Base-by-base conservation (phyloP, 2,797 vertebrate species). In the Tapera naevia region DNA sequence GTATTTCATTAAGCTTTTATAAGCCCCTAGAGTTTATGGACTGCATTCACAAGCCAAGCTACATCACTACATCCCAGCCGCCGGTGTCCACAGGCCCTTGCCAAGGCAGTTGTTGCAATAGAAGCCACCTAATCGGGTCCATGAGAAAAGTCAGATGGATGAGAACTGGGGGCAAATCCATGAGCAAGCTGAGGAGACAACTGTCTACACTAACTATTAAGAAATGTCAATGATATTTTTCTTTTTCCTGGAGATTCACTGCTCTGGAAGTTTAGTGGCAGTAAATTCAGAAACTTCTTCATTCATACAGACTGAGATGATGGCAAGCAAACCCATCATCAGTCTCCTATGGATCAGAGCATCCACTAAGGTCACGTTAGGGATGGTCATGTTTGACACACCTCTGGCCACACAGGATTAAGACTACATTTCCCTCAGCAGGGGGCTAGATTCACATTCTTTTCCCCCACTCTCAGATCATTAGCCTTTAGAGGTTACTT, bases 401-500 rank as follows among this genome's bases (percentile, higher is more conserved):
- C 7, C 25, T 30, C n/a, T 30, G 13, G 43, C 23, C 18, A 9
- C 9, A 39, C 7, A 78, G 35, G 24, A 81, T 56, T 28, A 80
- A 58, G 28, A 45, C 39, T 23, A 32, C 4, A 10, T 15, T 84
- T 89, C 24, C 22, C 30, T 56, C 2, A 84, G 70, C 11, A 60
- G 30, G 4, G 22, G 21, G 14, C 18, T 71, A 30, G 48, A 73
- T 4, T 74, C 28, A 66, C 0, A 1, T 51, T 21, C 19, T 37
- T 32, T 14, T 70, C 48, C 14, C 39, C 22, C 0, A 1, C 28
- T 54, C 30, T 64, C 48, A 88, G 19, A 57, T 32, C 21, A 74
- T 16, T 13, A 57, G 5, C 2, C 3, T 76, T 19, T 10, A 19
- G 1, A 3, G 1, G 48, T 15, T 1, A 12, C 60, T 50, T 17